Evolutionary conservation across 2,113 vertebrate genomes (phyloP).

Genomic region (Microcebus griseorufus): DNA sequence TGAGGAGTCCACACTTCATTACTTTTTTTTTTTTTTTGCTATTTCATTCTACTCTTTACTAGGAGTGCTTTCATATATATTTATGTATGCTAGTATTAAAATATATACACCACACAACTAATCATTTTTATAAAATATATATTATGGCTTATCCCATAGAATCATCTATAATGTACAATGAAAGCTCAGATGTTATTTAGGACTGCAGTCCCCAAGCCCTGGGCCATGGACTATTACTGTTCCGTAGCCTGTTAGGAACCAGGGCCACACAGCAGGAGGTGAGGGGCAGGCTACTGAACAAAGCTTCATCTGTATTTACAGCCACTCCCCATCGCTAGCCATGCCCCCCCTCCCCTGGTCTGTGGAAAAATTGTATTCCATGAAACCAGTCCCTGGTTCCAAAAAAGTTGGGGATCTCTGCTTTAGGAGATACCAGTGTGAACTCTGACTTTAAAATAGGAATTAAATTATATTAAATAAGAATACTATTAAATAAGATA

Average conservation of each 20-base stretch:
- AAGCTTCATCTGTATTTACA: too few species aligned
- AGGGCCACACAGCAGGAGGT: too few species aligned
- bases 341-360: too few species aligned
- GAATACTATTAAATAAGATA: too few species aligned
- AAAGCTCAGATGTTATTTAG: not conserved
- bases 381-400: too few species aligned
- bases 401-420: too few species aligned
- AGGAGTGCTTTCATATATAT: not conserved
- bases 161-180: not conserved
- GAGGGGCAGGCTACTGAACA: too few species aligned
- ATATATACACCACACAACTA: not conserved
- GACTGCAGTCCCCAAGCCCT: too few species aligned
- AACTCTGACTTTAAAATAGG: not conserved
- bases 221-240: too few species aligned
- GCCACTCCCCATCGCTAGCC: too few species aligned
- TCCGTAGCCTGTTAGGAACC: too few species aligned
- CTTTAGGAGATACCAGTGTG: not conserved
- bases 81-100: not conserved
- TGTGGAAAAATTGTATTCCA: too few species aligned
- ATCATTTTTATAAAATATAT: not conserved
- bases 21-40: not conserved
- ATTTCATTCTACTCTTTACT: not conserved
- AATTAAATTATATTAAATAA: not conserved
- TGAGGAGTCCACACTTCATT: not conserved
- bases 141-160: not conserved